Evolutionary conservation across 2,888 invertebrate genomes (phyloP), one percentile per base, ranked within the genome.

Genomic region (Timandra comae): DNA sequence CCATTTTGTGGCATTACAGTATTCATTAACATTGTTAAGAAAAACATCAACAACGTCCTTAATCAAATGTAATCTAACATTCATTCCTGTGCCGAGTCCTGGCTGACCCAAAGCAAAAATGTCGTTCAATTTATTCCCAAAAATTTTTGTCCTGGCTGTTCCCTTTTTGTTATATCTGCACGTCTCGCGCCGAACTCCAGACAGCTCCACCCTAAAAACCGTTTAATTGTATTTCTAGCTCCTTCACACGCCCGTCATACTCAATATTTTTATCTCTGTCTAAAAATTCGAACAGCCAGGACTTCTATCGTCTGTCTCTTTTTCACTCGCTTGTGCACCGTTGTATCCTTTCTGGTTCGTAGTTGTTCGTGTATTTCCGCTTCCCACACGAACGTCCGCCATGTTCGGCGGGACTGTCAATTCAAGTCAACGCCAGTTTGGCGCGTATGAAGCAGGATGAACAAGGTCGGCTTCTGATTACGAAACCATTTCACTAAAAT

Each of bases 191-290:
- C 62, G 74, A 71, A 73, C 63, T 79, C 81, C 81, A 82, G 81
- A 82, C 84, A 78, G 78, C 85, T 84, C 85, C 85, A 84, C 85
- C 85, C 85, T 82, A 80, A 81, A 79, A 82, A 81, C 77, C 69
- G 76, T 79, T 82, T 80, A 77, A 69, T 67, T 60, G 57, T 63
- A 62, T 64, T 70, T 74, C 72, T 63, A 73, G 71, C 68, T 69
- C 79, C 62, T 72, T 84, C 77, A 59, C 77, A 68, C 84, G 53
- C 65, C 50, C 56, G 64, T 68, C 69, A 68, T 66, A 69, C 64
- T 56, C 48, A 48, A 64, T 80, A 74, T 61, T 49, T 67, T 64
- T 66, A 63, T 81, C 84, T 71, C 75, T 64, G 54, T 84, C 80
- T 75, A 66, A 64, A 64, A 62, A 57, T 69, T 72, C 62, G 63